A percentile compares a stretch with the other conserved stretches of the same genome.
phyloP scores from a whole-genome alignment of 2,113 vertebrate genomes.

The Nyctereutes procyonoides region DNA sequence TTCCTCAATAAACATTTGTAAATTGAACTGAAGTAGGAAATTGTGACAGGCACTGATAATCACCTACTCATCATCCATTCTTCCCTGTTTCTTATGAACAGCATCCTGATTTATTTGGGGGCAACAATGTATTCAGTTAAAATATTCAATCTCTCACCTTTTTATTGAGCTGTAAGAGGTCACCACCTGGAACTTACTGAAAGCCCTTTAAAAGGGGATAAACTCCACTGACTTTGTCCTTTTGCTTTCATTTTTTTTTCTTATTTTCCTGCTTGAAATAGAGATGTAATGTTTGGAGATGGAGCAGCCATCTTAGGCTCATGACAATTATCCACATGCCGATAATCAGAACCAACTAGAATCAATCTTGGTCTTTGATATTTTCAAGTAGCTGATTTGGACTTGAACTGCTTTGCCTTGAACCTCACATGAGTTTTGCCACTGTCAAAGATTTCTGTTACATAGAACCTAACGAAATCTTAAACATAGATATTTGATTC shows the following conservation, averaged over 20 bases:
- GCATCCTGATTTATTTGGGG: neutral
- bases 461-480: neutral
- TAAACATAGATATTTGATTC: neutral
- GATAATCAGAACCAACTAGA: neutral
- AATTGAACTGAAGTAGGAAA: conserved; percentile 18
- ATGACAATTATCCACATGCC: neutral
- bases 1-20: neutral
- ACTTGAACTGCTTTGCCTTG: neutral
- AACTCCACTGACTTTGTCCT: neutral
- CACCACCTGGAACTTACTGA: neutral
- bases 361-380: neutral
- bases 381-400: neutral
- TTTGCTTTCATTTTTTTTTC: neutral
- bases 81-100: neutral
- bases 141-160: neutral
- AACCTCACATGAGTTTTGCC: too few species aligned
- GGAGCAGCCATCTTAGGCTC: neutral
- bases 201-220: neutral
- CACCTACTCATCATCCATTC: neutral
- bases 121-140: neutral
- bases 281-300: neutral
- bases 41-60: neutral
- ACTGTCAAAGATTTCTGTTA: neutral
- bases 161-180: neutral
- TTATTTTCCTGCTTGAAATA: neutral